Percentiles rank a stretch among this genome's conserved stretches.
Conservation (phyloP, 2,113 vertebrate genomes). For the Noctilio leporinus region DNA sequence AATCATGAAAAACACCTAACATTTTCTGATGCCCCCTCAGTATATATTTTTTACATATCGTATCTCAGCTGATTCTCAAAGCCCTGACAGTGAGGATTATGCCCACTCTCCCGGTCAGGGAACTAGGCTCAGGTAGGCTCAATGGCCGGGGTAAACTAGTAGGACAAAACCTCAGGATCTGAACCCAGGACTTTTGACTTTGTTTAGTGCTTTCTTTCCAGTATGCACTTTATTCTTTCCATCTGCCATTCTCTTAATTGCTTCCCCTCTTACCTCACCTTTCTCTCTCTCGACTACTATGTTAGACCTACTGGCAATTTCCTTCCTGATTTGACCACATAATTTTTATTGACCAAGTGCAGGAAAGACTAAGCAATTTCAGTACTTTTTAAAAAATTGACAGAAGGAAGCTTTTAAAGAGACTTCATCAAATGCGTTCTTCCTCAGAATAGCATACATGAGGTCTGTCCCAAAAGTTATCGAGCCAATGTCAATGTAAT, state of each 20-base stretch:
- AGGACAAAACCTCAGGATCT: background rate
- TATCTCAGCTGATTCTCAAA: background rate
- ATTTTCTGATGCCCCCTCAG: background rate
- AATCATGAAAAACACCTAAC: background rate
- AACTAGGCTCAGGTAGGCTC: too few relatives aligned
- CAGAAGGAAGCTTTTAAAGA: background rate
- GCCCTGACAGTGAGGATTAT: background rate
- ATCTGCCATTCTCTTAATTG: background rate
- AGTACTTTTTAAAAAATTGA: background rate
- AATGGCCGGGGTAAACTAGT: background rate
- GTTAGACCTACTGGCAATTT: background rate
- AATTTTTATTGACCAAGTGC: background rate
- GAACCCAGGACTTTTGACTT: background rate
- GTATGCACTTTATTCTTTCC: background rate
- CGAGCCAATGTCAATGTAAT: too few relatives aligned
- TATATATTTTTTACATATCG: background rate
- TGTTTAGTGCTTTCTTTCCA: background rate
- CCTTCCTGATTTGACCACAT: conserved; percentile 5
- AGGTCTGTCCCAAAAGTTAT: too few relatives aligned
- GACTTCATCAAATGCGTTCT: background rate
- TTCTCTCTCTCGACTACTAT: background rate
- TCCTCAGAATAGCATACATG: background rate
- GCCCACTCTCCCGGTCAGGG: background rate
- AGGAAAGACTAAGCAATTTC: background rate
- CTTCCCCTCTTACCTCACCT: background rate